Evolutionary conservation across 2,888 invertebrate genomes (phyloP).

Genomic region (Thymelicus lineola): DNA sequence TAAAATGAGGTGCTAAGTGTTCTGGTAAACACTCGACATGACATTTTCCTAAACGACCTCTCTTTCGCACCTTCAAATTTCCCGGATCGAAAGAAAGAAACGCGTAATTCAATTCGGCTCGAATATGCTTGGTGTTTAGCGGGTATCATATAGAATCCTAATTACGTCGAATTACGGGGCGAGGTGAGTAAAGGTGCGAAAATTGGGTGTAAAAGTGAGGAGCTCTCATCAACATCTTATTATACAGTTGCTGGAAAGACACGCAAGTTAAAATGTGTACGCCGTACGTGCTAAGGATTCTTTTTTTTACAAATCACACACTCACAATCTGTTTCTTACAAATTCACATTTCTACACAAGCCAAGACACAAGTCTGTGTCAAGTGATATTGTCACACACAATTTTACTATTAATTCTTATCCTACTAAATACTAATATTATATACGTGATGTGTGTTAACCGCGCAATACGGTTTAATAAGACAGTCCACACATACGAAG

Average conservation of each 20-base stretch:
- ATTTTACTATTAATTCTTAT: too few species aligned
- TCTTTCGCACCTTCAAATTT: conserved; percentile 38
- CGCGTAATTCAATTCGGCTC: conserved; percentile 40
- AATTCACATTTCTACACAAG: too few species aligned
- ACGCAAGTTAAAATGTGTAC: conserved; percentile 42
- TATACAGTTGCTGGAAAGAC: conserved; percentile 47
- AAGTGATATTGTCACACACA: too few species aligned
- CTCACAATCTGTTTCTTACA: too few species aligned
- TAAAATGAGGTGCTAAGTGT: conserved; percentile 18
- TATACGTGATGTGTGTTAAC: too few species aligned
- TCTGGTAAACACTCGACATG: conserved; percentile 36
- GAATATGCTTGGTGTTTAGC: conserved; percentile 40
- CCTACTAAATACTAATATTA: too few species aligned
- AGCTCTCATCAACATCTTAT: conserved; percentile 51
- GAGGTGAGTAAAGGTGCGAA: conserved; percentile 64
- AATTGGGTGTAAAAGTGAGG: conserved; percentile 73
- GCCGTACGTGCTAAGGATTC: conserved; percentile 19
- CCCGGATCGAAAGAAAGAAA: conserved; percentile 40
- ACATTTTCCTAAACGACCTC: conserved; percentile 42
- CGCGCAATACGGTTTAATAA: too few species aligned
- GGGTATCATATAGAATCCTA: conserved; percentile 48
- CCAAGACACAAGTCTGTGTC: too few species aligned
- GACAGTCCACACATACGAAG: too few species aligned
- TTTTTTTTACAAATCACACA: background rate
- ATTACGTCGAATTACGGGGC: conserved; percentile 71